Conservation (phyloP, 1,140 invertebrate species). For the Pentalonia nigronervosa region DNA sequence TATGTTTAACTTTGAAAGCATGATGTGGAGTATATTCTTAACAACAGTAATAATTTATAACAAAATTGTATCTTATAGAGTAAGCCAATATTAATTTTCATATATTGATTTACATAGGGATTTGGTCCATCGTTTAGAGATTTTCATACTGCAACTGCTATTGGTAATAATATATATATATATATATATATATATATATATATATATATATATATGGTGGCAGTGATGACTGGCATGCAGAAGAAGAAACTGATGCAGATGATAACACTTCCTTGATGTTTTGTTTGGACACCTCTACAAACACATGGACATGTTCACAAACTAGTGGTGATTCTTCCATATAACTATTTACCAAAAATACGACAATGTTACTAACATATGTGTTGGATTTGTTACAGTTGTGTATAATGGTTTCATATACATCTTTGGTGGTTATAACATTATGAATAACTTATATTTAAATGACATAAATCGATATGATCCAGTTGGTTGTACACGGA, state of each 20-base stretch:
- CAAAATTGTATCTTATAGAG: neutral
- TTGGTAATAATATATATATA: constrained; percentile 80
- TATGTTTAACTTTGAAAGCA: constrained; percentile 75
- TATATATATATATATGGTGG: no score
- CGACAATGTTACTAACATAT: neutral
- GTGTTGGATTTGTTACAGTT: constrained; percentile 69
- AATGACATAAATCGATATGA: constrained; percentile 82
- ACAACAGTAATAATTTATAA: constrained; percentile 65
- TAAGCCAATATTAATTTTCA: neutral
- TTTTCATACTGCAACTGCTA: constrained; percentile 83
- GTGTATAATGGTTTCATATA: constrained; percentile 78
- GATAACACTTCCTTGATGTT: constrained; percentile 65
- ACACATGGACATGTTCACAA: constrained; percentile 72
- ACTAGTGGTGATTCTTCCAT: constrained; percentile 70
- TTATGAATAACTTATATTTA: constrained; percentile 78
- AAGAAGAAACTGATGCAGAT: constrained; percentile 66
- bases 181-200: no score
- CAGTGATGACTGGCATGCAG: constrained; percentile 73
- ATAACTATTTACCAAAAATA: constrained; percentile 62
- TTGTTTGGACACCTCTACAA: constrained; percentile 77
- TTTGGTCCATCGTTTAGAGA: constrained; percentile 76
- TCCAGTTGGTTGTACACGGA: constrained; percentile 71
- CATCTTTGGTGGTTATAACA: constrained; percentile 89
- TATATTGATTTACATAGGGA: constrained; percentile 59
- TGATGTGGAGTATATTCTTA: constrained; percentile 74